Base-by-base conservation (phyloP, 2,113 vertebrate genomes). In the Telmatochromis sp. region DNA sequence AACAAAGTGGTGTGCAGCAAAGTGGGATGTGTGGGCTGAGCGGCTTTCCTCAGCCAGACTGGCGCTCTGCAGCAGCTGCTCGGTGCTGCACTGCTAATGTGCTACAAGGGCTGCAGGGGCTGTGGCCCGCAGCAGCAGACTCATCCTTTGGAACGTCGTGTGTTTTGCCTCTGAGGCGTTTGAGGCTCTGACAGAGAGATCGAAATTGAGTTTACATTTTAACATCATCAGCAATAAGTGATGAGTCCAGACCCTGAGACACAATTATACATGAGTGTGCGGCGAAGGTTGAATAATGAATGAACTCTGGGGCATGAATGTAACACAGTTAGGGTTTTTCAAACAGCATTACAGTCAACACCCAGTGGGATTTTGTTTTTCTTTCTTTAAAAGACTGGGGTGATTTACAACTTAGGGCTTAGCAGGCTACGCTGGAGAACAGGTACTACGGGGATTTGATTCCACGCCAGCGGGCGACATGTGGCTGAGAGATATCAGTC, bases 201-300 rank as follows among this genome's bases (percentile, higher is more conserved):
- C 6, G 57, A 35, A 75, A 58, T 26, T 7, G 68, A 90, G 49
- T 92, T 85, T 78, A 78, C 42, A 53, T 60, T 83, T 23, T 65
- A 78, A 60, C 75, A 80, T 88, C 82, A 68, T 84, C 84, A 82
- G 86, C 84, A 87, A 84, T 85, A 85, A 90, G 35, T 82, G 57
- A 93, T 68, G 82, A 90, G 73, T n/a, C 6, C 5, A 78, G 63
- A 79, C 55, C 49, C 63, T 7, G 63, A 83, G 83, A 86, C 68
- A 28, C 49, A 82, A 51, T 86, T 82, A 86, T 35, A 85, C 37
- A 75, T 7, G 83, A 86, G 60, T 84, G 70, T 40, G 42, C 82
- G 14, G 57, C 42, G 4, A 33, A 21, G 28, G 70, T 9, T 90
- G 81, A 82, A 87, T 75, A 89, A 90, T 90, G 68, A 85, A 93